These are phyloP conservation scores for Orthosia gothica DNA, from an alignment of 2,888 invertebrate genomes.

Conservation along the genomic window DNA sequence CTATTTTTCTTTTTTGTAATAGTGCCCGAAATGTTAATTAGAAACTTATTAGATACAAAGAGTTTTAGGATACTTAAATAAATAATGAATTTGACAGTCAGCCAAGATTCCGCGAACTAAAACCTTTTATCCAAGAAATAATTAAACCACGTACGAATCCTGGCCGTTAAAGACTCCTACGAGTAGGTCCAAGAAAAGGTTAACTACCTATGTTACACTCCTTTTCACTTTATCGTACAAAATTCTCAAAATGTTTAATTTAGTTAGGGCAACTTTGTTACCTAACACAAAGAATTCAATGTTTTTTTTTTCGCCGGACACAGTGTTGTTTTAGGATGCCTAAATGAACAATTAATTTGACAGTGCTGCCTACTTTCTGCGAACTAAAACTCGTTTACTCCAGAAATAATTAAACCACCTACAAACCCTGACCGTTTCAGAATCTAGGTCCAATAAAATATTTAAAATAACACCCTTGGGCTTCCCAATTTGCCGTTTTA, in stretches of 20 bases:
- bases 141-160: conserved; percentile 46
- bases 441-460: conserved; percentile 29
- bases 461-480: conserved; percentile 36
- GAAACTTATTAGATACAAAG: too few species aligned
- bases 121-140: conserved; percentile 19
- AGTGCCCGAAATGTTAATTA: too few species aligned
- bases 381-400: neutral
- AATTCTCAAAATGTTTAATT: conserved; percentile 22
- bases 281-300: neutral
- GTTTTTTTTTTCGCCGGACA: neutral
- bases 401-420: conserved; percentile 48
- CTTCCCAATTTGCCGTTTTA: conserved; percentile 55
- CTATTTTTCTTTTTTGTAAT: too few species aligned
- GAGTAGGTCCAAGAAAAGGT: conserved; percentile 36
- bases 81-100: neutral
- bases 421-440: conserved; percentile 15
- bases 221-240: conserved; percentile 13
- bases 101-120: conserved; percentile 3
- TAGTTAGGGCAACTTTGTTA: neutral
- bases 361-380: neutral
- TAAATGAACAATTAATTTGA: conserved; percentile 4
- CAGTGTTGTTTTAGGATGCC: neutral
- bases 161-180: neutral
- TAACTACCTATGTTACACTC: neutral
- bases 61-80: neutral